Percentiles rank a stretch among this genome's conserved stretches.
Evolutionary conservation across 2,113 vertebrate genomes (phyloP).

Genomic region (Clarias magur): DNA sequence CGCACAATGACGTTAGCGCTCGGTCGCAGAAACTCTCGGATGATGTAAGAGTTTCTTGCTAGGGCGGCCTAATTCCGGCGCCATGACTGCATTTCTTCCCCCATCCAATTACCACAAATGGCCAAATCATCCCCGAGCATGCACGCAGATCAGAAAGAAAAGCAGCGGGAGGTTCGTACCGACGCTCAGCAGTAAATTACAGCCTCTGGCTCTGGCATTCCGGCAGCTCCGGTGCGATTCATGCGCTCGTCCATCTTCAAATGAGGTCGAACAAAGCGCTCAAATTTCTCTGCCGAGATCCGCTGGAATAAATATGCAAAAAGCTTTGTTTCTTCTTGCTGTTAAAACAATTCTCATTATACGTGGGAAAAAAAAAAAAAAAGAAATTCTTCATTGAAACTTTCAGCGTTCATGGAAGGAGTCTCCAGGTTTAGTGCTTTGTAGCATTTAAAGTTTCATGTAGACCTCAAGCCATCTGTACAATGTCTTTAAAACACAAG

Average conservation of each 20-base stretch:
- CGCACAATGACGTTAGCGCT: not conserved
- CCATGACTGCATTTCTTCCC: slow-evolving; percentile 26
- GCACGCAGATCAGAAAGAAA: not conserved
- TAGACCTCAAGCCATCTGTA: no score
- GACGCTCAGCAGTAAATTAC: slow-evolving; percentile 9
- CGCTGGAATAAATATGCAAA: not conserved
- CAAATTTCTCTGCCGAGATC: not conserved
- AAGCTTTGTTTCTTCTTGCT: not conserved
- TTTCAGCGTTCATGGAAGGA: not conserved
- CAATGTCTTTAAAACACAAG: no score
- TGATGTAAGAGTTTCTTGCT: not conserved
- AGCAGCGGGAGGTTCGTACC: not conserved
- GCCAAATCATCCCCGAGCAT: slow-evolving; percentile 41
- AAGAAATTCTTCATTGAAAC: not conserved
- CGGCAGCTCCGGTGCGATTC: slow-evolving; percentile 20
- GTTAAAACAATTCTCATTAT: no score
- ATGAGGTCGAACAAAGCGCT: not conserved
- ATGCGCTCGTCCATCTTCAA: slow-evolving; percentile 1
- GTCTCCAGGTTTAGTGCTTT: not conserved
- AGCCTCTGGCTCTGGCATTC: slow-evolving; percentile 3
- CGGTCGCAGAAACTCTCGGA: not conserved
- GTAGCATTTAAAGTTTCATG: no score
- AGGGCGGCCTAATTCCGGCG: slow-evolving; percentile 23
- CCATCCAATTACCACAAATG: slow-evolving; percentile 45
- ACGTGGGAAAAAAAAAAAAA: not conserved